phyloP scores from a whole-genome alignment of 2,888 invertebrate genomes.

The Pammene fasciana region DNA sequence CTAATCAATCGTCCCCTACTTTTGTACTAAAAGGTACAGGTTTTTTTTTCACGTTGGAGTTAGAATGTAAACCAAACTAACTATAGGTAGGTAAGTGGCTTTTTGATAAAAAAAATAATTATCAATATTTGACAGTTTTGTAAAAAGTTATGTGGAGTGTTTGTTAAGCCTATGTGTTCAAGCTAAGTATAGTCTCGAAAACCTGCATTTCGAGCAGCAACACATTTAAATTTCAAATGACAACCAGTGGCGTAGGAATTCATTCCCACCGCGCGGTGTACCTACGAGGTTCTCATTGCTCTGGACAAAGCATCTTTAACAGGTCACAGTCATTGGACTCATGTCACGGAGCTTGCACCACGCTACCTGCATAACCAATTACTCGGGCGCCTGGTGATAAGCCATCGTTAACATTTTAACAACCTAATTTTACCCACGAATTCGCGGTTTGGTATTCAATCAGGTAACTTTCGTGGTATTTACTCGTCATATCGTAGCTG shows the following conservation, averaged over 20 bases:
- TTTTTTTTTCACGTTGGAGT: too few species aligned
- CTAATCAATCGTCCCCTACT: too few species aligned
- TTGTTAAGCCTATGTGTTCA: background rate
- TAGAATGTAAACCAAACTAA: too few species aligned
- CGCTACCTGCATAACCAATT: slow-evolving; percentile 75
- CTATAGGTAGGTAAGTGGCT: too few species aligned
- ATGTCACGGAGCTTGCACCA: slow-evolving; percentile 68
- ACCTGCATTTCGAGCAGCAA: slow-evolving; percentile 47
- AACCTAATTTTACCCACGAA: slow-evolving; percentile 40
- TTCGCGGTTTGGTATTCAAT: slow-evolving; percentile 34
- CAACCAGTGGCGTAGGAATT: slow-evolving; percentile 56
- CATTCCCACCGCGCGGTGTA: slow-evolving; percentile 52
- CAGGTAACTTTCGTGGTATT: slow-evolving; percentile 14
- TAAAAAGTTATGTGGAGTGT: too few species aligned
- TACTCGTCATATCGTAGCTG: slow-evolving; percentile 3
- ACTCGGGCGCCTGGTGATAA: slow-evolving; percentile 63
- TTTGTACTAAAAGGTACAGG: too few species aligned
- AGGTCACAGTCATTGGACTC: slow-evolving; percentile 70
- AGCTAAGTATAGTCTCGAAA: slow-evolving; percentile 38
- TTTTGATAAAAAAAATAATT: too few species aligned
- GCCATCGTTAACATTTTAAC: slow-evolving; percentile 41
- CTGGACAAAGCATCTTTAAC: slow-evolving; percentile 67
- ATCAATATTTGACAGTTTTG: too few species aligned
- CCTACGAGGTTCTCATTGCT: slow-evolving; percentile 55
- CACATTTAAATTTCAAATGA: slow-evolving; percentile 64